A percentile compares a stretch with the other conserved stretches of the same genome.
These are phyloP conservation scores for Erebia aethiops DNA, from an alignment of 2,888 invertebrate species.

Conservation along the genomic window DNA sequence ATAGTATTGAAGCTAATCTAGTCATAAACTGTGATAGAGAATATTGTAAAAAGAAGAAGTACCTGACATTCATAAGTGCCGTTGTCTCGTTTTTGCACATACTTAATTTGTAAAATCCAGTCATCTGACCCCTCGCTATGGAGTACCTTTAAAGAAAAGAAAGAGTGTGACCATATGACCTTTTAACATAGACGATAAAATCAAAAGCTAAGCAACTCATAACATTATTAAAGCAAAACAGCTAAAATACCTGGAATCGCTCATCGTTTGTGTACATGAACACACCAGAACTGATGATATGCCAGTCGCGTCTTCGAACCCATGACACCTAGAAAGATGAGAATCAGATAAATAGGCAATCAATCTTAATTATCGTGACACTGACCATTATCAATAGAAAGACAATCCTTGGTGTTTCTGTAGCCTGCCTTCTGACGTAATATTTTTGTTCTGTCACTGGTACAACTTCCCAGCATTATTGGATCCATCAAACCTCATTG, in stretches of 20 bases:
- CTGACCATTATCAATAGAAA: no score
- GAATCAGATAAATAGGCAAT: neutral
- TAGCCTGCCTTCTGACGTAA: no score
- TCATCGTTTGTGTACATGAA: conserved; percentile 96
- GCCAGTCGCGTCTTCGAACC: conserved; percentile 96
- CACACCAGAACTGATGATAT: conserved; percentile 94
- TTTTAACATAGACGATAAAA: no score
- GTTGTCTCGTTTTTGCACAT: conserved; percentile 94
- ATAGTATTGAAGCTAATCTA: no score
- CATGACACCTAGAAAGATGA: conserved; percentile 89
- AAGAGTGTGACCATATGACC: neutral
- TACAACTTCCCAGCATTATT: no score
- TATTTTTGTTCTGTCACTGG: no score
- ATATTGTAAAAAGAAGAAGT: neutral
- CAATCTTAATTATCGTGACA: neutral
- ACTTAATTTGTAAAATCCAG: conserved; percentile 96
- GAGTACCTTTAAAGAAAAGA: conserved; percentile 75
- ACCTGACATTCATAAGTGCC: conserved; percentile 97
- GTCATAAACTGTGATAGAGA: neutral
- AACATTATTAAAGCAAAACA: neutral
- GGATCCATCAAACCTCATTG: no score
- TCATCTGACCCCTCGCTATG: conserved; percentile 94
- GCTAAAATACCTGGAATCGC: conserved; percentile 83
- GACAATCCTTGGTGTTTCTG: no score
- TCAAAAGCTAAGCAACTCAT: neutral